A percentile compares a stretch with the other conserved stretches of the same genome.
Conservation (phyloP, 2,888 invertebrate species). For the Polydesmus complanatus region DNA sequence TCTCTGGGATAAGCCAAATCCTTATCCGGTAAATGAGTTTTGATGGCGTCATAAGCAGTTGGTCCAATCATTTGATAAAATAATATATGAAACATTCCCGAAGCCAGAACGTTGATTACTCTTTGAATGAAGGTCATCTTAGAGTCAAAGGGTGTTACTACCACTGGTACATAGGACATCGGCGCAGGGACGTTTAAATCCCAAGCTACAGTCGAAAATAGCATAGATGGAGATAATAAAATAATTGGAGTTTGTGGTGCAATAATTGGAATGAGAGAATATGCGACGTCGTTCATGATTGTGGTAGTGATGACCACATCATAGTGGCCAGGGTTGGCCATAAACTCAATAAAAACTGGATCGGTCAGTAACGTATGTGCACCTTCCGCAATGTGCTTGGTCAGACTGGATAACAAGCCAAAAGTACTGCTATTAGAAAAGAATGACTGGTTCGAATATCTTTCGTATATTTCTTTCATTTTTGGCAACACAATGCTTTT, state of each 20-base stretch:
- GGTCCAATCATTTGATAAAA: background rate
- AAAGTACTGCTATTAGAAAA: background rate
- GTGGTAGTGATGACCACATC: slow-evolving; percentile 5
- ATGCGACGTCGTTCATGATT: slow-evolving; percentile 2
- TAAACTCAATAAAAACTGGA: background rate
- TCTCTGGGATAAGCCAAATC: background rate
- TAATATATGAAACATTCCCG: background rate
- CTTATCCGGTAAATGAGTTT: background rate
- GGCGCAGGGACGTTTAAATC: slow-evolving; percentile 1
- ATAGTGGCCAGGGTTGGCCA: background rate
- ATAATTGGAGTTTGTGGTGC: background rate
- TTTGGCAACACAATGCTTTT: background rate
- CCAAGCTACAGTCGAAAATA: slow-evolving; percentile 1
- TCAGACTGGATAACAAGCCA: background rate
- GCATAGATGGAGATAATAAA: background rate
- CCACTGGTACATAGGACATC: slow-evolving; percentile 5
- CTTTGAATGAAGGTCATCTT: slow-evolving; percentile 2
- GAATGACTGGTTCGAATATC: background rate
- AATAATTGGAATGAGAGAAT: background rate
- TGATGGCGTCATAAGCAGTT: background rate
- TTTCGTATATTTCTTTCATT: background rate
- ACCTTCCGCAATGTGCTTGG: background rate
- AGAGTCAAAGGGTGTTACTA: background rate
- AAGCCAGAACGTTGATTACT: background rate
- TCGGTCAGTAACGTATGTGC: background rate